phyloP scores from a whole-genome alignment of 2,797 vertebrate species.

The Eleutherodactylus coqui region DNA sequence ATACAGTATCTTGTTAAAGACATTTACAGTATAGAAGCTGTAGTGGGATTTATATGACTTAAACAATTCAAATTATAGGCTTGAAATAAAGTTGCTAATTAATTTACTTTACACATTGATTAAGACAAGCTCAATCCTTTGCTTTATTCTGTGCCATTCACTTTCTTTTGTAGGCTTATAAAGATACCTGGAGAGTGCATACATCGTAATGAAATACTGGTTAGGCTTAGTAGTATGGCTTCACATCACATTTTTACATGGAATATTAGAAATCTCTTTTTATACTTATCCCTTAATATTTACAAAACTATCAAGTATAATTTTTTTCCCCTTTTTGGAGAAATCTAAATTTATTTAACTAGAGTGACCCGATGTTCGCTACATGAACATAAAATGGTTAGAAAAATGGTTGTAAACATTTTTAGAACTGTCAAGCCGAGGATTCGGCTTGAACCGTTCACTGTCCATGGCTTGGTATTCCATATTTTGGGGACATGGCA shows the following conservation, averaged over 20 bases:
- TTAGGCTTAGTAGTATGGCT: too few relatives aligned
- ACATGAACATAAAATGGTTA: too few relatives aligned
- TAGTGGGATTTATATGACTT: background rate
- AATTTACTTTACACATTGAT: constrained; percentile 29
- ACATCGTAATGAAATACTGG: background rate
- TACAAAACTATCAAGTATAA: background rate
- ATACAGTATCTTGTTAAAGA: constrained; percentile 35
- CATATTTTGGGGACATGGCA: too few relatives aligned
- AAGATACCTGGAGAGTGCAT: background rate
- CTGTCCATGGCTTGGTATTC: too few relatives aligned
- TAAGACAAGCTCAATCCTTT: background rate
- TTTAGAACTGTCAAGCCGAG: too few relatives aligned
- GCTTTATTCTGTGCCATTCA: background rate
- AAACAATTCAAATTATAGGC: constrained; percentile 19
- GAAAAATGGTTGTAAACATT: too few relatives aligned
- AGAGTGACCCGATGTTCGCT: too few relatives aligned
- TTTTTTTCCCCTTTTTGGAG: constrained; percentile 10
- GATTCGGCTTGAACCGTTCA: too few relatives aligned
- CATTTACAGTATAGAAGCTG: constrained; percentile 11
- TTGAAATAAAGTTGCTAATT: constrained; percentile 16
- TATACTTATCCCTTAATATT: background rate
- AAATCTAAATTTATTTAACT: constrained; percentile 38
- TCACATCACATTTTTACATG: too few relatives aligned
- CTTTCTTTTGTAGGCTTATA: background rate
- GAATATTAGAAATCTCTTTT: background rate